Percentiles rank a stretch among this genome's conserved stretches.
Evolutionary conservation across 1,140 invertebrate species (phyloP).

Genomic region (Chironomus striatipennis): DNA sequence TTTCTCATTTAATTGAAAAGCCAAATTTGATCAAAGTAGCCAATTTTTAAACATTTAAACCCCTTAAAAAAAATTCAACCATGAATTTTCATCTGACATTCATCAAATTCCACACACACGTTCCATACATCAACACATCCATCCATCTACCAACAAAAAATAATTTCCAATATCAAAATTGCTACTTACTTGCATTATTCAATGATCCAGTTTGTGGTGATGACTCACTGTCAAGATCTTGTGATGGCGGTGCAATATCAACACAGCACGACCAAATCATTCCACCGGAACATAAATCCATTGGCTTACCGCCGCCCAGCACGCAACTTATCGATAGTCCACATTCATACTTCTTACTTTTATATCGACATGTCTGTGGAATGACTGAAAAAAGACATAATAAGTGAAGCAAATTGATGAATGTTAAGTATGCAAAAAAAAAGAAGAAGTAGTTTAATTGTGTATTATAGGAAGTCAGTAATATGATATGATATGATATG

Average conservation of each 20-base stretch:
- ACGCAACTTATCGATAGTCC: constrained; percentile 85
- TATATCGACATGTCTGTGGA: constrained; percentile 82
- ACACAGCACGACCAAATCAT: constrained; percentile 91
- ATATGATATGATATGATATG: no score
- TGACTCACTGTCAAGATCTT: constrained; percentile 30
- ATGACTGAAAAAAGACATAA: constrained; percentile 62
- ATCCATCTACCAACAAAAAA: no score
- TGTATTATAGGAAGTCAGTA: neutral
- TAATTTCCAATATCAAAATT: no score
- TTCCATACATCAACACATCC: no score
- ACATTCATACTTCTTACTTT: constrained; percentile 79
- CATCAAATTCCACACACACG: no score
- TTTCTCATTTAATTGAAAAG: no score
- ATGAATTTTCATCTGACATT: no score
- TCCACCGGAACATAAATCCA: constrained; percentile 87
- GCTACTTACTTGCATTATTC: constrained; percentile 77
- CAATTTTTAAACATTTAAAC: no score
- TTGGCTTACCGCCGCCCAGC: constrained; percentile 70
- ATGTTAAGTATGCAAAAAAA: neutral
- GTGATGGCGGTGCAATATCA: constrained; percentile 52
- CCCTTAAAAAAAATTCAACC: no score
- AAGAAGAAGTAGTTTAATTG: no score
- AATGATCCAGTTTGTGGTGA: constrained; percentile 46
- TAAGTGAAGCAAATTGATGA: neutral
- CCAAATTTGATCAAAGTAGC: no score